These are phyloP conservation scores for Diaphora mendica DNA, from an alignment of 2,888 invertebrate species.

Conservation along the genomic window DNA sequence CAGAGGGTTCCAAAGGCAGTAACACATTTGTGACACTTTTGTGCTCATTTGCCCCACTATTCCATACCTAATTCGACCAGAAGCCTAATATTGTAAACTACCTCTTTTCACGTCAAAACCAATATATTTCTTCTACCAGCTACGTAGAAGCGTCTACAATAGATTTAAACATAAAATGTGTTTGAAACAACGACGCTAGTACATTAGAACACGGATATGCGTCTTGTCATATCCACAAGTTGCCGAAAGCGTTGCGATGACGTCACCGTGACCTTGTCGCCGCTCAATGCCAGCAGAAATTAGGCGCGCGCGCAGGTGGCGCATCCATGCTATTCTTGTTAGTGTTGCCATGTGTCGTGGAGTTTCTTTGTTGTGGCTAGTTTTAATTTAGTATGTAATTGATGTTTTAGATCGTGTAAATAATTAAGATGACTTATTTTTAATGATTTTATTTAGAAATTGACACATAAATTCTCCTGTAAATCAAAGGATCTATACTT, in stretches of 20 bases:
- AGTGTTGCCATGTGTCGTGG: conserved; percentile 52
- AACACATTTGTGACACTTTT: neutral
- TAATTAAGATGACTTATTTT: neutral
- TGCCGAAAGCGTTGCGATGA: conserved; percentile 62
- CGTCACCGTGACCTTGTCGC: conserved; percentile 81
- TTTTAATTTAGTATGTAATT: neutral
- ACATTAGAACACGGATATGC: conserved; percentile 59
- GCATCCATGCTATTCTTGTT: conserved; percentile 65
- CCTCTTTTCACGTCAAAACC: neutral
- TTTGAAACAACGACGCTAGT: conserved; percentile 27
- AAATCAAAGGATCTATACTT: too few species aligned
- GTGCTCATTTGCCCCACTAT: neutral
- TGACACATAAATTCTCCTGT: too few species aligned
- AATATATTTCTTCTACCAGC: neutral
- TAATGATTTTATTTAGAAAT: neutral
- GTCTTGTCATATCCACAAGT: conserved; percentile 50
- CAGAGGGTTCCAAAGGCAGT: too few species aligned
- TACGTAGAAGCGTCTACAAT: neutral
- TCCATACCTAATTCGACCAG: neutral
- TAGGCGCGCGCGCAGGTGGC: conserved; percentile 63
- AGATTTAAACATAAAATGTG: conserved; percentile 20
- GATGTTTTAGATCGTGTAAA: neutral
- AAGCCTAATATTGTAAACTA: neutral
- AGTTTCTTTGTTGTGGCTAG: neutral
- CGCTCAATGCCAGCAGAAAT: conserved; percentile 81